Base-by-base conservation (phyloP, 2,113 vertebrate species). In the Nothobranchius furzeri region DNA sequence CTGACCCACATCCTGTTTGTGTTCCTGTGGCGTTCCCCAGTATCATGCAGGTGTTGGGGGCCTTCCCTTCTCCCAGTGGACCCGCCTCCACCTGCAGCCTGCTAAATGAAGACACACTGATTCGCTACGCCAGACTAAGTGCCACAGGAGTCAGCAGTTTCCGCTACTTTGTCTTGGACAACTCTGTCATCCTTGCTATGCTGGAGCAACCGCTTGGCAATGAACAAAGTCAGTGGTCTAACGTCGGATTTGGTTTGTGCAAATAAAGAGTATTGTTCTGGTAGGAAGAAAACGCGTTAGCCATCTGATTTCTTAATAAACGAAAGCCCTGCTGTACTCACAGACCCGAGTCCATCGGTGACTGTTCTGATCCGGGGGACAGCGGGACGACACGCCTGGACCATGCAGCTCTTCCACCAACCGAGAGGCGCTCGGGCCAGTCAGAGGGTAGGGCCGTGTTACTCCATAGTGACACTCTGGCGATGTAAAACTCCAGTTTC, bases 141-240 rank as follows among this genome's bases (percentile, higher is more conserved):
- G 92, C 95, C 64, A 92, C 96, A 68, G 95, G 95, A 85, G 93
- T 92, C 61, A 93, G 94, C 80, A 96, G 96, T 76, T 98, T 98
- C 90, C 95, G 96, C 25, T 98, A 98, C 89, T 98, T 98, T 30
- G 96, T 98, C 61, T 73, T 98, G 91, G 96, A 98, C 81, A 98
- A 98, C 76, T 98, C 95, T 0, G 96, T 98, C 84, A 95, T 98
- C 82, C 93, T 98, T 55, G 96, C 96, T 12, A 98, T 98, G 96
- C 62, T 98, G 93, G 96, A 98, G 85, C 96, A 98, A 74, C 96
- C 96, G 24, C 93, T 98, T n/a, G 96, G 96, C 60, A 98, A 98
- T 36, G 95, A 98, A 30, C 96, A 98, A 92, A 97, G 96, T 98
- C 85, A 96, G 96, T 93, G 17, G 4, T 51, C 36, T 24, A 12